Base-by-base conservation (phyloP, 2,797 vertebrate genomes). In the Neomorphus geoffroyi region DNA sequence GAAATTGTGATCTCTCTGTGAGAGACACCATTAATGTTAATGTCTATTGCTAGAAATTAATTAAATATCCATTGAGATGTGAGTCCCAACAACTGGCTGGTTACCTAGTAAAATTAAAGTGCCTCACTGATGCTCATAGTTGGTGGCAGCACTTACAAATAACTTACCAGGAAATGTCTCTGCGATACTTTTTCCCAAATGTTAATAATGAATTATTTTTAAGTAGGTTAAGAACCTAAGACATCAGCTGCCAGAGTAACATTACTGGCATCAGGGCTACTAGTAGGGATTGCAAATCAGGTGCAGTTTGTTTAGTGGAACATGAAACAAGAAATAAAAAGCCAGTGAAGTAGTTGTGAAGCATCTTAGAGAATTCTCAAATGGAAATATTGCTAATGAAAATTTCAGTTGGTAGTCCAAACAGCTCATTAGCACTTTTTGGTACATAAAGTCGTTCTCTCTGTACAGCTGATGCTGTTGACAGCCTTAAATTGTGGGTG, bases 151-250 rank as follows among this genome's bases (percentile, higher is more conserved):
- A 69, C 43, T 88, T 95, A 41, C 10, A 11, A 18, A 37, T 85
- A 90, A 33, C 35, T 65, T 82, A 74, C 27, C 19, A 91, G 56
- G 23, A 92, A 92, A 87, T 7, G 4, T 39, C n/a, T 62, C 41
- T 61, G n/a, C 50, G 61, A 30, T 92, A 23, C 67, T 95, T 94
- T 88, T 87, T 74, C 61, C 33, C 12, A 62, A 45, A 54, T 82
- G 46, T 87, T 89, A 94, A 90, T 78, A 82, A 90, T 89, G 33
- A 89, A 93, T 93, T 93, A 22, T 91, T 95, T 90, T 91, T 64
- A 89, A 92, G 72, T 78, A 87, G 64, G 26, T 71, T 86, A 73
- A 77, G 61, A 83, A 72, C 37, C 37, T 95, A n/a, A 90, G 90
- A 82, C 50, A 13, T 89, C 61, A 65, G 30, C 80, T 89, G 37